A percentile compares a stretch with the other conserved stretches of the same genome.
These are phyloP conservation scores for Rhamphomyia laevipes DNA, from an alignment of 2,888 invertebrate genomes.

Conservation along the genomic window DNA sequence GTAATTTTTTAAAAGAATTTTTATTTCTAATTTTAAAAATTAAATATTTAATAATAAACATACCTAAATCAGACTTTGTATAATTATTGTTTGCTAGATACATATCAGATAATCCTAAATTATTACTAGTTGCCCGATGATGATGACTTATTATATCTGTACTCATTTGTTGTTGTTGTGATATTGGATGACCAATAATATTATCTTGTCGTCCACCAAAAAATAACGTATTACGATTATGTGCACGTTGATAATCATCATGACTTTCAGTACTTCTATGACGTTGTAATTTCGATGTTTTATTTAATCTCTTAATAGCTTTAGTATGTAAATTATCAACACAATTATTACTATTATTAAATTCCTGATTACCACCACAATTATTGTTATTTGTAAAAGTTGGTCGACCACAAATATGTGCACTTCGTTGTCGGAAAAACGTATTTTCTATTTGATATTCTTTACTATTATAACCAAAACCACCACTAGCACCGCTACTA, in stretches of 20 bases:
- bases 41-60: no score
- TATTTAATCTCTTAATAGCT: constrained; percentile 10
- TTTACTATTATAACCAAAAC: background rate
- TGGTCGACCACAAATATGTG: background rate
- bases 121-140: background rate
- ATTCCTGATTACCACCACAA: background rate
- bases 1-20: no score
- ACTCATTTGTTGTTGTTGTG: constrained; percentile 14
- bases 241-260: constrained; percentile 22
- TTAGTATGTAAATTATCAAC: background rate
- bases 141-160: no score
- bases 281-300: constrained; percentile 31
- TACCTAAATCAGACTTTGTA: constrained; percentile 37
- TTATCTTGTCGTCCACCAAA: constrained; percentile 23
- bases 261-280: constrained; percentile 37
- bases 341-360: background rate
- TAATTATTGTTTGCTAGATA: constrained; percentile 35
- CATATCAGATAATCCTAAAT: constrained; percentile 26
- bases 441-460: background rate
- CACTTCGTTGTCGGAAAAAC: background rate
- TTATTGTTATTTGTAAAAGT: background rate
- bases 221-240: background rate
- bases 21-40: no score
- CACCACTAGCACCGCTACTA: constrained; percentile 12
- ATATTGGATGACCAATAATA: constrained; percentile 26